phyloP scores from a whole-genome alignment of 92 coral and sea anemone species.

The Zoanthus sociatus region DNA sequence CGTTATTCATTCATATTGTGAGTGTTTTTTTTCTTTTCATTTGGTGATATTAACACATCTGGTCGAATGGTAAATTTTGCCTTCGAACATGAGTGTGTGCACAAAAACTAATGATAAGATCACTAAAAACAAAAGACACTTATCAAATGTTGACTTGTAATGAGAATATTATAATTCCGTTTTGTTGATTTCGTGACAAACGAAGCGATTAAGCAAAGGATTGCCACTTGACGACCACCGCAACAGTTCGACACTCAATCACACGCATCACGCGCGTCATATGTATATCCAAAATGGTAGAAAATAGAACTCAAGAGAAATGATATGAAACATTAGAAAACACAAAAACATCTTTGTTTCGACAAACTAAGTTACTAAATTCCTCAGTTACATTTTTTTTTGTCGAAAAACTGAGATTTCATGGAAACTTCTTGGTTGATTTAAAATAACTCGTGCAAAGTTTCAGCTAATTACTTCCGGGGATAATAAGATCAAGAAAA shows the following conservation, averaged over 20 bases:
- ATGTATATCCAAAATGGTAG: too few species aligned
- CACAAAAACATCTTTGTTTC: too few species aligned
- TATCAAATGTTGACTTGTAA: too few species aligned
- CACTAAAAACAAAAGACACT: background rate
- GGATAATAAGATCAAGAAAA: background rate
- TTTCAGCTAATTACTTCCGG: conserved; percentile 29
- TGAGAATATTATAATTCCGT: too few species aligned
- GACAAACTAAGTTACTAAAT: background rate
- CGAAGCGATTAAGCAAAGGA: too few species aligned
- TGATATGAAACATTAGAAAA: too few species aligned
- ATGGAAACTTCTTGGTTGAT: conserved; percentile 8
- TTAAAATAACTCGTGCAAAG: background rate
- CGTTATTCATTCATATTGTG: background rate
- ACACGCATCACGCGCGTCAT: too few species aligned
- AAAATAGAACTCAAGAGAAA: too few species aligned
- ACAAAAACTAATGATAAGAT: background rate
- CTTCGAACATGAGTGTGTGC: background rate
- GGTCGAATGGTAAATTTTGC: background rate
- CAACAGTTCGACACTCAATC: too few species aligned
- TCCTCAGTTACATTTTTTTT: background rate
- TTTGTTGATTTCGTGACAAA: too few species aligned
- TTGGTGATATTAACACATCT: background rate
- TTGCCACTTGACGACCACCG: too few species aligned
- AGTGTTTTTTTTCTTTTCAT: background rate
- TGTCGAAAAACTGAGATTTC: background rate